These are phyloP conservation scores for Hylaeus volcanicus DNA, from an alignment of 1,140 invertebrate genomes.

Conservation along the genomic window DNA sequence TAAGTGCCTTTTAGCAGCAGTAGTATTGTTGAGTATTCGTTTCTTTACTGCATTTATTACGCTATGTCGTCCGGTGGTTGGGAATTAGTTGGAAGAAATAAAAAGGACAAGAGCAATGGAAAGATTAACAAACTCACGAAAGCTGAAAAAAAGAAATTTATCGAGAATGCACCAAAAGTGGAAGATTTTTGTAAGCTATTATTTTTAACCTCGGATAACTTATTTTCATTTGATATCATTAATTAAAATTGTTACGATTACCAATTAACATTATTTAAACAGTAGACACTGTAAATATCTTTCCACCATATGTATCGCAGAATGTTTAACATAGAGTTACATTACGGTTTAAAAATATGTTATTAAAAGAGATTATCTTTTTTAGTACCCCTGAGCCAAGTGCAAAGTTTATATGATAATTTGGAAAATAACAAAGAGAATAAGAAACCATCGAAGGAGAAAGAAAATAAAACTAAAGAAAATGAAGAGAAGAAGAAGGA, in stretches of 20 bases:
- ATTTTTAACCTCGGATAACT: slow-evolving; percentile 19
- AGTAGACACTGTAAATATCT: background rate
- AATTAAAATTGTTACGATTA: background rate
- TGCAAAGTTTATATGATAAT: slow-evolving; percentile 78
- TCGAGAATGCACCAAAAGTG: slow-evolving; percentile 82
- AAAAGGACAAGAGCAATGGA: slow-evolving; percentile 84
- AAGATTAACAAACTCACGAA: slow-evolving; percentile 81
- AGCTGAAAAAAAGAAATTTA: slow-evolving; percentile 83
- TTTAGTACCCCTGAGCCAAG: slow-evolving; percentile 79
- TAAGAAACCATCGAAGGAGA: slow-evolving; percentile 75
- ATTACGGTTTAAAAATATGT: slow-evolving; percentile 15
- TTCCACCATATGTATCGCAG: background rate
- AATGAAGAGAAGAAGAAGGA: slow-evolving; percentile 78
- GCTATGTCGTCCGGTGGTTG: slow-evolving; percentile 86
- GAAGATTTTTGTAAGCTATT: slow-evolving; percentile 84
- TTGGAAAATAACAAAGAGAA: slow-evolving; percentile 78
- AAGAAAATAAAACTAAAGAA: slow-evolving; percentile 78
- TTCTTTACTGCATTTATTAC: slow-evolving; percentile 29
- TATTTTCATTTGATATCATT: background rate
- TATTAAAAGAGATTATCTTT: background rate
- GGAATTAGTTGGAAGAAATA: slow-evolving; percentile 89
- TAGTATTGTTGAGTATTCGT: slow-evolving; percentile 19
- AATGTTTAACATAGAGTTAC: background rate
- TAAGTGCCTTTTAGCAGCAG: slow-evolving; percentile 46
- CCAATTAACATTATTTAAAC: background rate